Percentiles rank a stretch among this genome's conserved stretches.
These are phyloP conservation scores for Synergus japonicus DNA, from an alignment of 2,888 invertebrate species.

Conservation along the genomic window DNA sequence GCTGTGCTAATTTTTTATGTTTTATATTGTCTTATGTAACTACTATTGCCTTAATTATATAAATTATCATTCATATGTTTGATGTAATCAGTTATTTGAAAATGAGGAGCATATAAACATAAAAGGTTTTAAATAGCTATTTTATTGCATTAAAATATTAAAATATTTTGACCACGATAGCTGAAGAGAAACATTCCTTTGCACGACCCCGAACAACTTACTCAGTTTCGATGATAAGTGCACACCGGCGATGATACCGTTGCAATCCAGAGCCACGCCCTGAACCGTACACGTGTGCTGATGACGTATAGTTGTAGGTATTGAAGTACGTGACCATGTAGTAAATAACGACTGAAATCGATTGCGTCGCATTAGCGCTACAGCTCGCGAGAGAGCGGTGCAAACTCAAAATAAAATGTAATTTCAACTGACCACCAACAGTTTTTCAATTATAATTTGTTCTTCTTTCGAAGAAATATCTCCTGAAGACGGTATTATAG, in stretches of 20 bases:
- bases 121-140: not conserved
- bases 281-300: conserved; percentile 53
- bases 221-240: conserved; percentile 65
- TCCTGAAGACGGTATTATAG: not conserved
- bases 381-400: not conserved
- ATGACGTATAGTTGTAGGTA: conserved; percentile 53
- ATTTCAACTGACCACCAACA: not conserved
- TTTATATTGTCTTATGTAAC: not conserved
- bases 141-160: not conserved
- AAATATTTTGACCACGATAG: conserved; percentile 33
- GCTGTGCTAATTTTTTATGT: not conserved
- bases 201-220: conserved; percentile 53
- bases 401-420: not conserved
- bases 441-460: not conserved
- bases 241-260: conserved; percentile 73
- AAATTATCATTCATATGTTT: not conserved
- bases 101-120: not conserved
- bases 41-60: not conserved
- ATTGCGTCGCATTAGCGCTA: conserved; percentile 50
- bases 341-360: conserved; percentile 53
- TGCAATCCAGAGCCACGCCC: conserved; percentile 69
- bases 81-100: not conserved
- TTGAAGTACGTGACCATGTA: conserved; percentile 58
- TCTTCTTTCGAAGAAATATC: not conserved
- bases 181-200: conserved; percentile 46